phyloP scores from a whole-genome alignment of 1,140 invertebrate species.

The Lordiphosa collinella region DNA sequence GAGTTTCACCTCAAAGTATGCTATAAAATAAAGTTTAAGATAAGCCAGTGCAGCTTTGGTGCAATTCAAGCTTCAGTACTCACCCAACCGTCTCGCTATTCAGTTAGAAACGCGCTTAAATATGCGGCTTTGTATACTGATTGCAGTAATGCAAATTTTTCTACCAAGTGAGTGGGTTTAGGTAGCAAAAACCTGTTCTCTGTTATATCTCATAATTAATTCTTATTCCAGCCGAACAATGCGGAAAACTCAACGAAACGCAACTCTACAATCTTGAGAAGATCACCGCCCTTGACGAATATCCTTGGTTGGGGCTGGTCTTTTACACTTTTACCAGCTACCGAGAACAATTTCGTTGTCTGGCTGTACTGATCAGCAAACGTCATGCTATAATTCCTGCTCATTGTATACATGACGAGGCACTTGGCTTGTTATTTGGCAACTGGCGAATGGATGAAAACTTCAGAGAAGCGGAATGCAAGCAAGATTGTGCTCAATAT shows the following conservation, averaged over 20 bases:
- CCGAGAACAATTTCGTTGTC: neutral
- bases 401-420: constrained; percentile 2
- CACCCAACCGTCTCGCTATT: too few species aligned
- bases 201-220: too few species aligned
- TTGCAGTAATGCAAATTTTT: too few species aligned
- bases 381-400: constrained; percentile 4
- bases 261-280: constrained; percentile 8
- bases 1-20: too few species aligned
- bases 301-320: constrained; percentile 21
- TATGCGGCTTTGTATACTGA: too few species aligned
- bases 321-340: neutral
- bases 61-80: too few species aligned
- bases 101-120: too few species aligned
- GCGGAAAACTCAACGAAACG: constrained; percentile 12
- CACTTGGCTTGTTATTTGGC: neutral
- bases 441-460: neutral
- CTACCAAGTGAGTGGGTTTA: too few species aligned
- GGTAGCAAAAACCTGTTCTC: too few species aligned
- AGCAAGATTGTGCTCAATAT: neutral
- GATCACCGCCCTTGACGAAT: constrained; percentile 10
- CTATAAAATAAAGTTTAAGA: too few species aligned
- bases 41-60: too few species aligned
- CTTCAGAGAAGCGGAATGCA: too few species aligned
- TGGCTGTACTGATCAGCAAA: constrained; percentile 11
- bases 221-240: neutral